A percentile compares a stretch with the other conserved stretches of the same genome.
Evolutionary conservation across 2,113 vertebrate species (phyloP).

Genomic region (Irena cyanogastra): DNA sequence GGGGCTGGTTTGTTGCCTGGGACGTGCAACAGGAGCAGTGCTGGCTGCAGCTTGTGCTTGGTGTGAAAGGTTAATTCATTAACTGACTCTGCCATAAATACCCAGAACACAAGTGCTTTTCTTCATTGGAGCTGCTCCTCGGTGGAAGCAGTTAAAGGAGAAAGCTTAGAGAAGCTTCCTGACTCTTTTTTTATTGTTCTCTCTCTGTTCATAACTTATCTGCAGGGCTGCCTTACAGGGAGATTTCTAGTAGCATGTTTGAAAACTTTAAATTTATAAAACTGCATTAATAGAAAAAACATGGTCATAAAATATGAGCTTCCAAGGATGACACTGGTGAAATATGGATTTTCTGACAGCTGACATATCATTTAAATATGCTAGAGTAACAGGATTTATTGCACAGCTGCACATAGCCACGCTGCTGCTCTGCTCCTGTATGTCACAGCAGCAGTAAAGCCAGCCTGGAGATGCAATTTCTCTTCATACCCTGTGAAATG

Average conservation of each 20-base stretch:
- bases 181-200: neutral
- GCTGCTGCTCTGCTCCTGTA: neutral
- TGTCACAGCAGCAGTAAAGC: neutral
- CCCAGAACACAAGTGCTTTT: neutral
- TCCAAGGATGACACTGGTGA: neutral
- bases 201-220: neutral
- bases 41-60: neutral
- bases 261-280: neutral
- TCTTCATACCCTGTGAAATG: neutral
- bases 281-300: neutral
- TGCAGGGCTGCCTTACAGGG: neutral
- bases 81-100: neutral
- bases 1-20: neutral
- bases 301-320: neutral
- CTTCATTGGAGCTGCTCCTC: neutral
- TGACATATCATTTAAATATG: neutral
- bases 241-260: neutral
- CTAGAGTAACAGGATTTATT: neutral
- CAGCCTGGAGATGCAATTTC: neutral
- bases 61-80: neutral
- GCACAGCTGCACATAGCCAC: neutral
- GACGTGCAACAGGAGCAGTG: neutral
- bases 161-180: neutral
- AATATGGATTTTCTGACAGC: neutral
- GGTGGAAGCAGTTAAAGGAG: neutral